A percentile compares a stretch with the other conserved stretches of the same genome.
Conservation (phyloP, 2,113 vertebrate species). For the Anthoscopus minutus region DNA sequence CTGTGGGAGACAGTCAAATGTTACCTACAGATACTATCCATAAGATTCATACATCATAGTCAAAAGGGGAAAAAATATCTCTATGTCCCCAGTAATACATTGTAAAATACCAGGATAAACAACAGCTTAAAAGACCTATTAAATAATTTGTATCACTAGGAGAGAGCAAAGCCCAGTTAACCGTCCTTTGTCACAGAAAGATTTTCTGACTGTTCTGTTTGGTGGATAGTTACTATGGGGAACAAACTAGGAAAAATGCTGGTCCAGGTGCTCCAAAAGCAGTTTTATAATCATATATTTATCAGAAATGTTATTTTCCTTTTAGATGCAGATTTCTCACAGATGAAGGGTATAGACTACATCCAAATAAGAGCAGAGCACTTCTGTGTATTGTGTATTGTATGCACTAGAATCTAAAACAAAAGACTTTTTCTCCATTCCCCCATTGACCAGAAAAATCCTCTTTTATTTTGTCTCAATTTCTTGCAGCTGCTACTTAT, state of each 20-base stretch:
- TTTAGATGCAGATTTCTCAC: neutral
- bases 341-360: neutral
- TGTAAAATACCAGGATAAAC: neutral
- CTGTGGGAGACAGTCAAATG: neutral
- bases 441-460: neutral
- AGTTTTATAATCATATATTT: neutral
- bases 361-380: neutral
- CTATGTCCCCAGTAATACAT: neutral
- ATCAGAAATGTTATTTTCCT: neutral
- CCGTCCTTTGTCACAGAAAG: neutral
- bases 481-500: neutral
- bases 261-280: neutral
- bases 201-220: neutral
- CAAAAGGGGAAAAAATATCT: neutral
- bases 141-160: neutral
- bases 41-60: conserved; percentile 7
- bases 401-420: neutral
- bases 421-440: neutral
- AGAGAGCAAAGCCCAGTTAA: conserved; percentile 36
- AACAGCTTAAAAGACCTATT: neutral
- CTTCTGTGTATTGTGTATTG: neutral
- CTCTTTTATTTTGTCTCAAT: neutral
- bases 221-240: neutral
- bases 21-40: neutral
- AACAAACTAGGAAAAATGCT: neutral